Base-by-base conservation (phyloP, 2,888 invertebrate species). In the Taphrorychus bicolor region DNA sequence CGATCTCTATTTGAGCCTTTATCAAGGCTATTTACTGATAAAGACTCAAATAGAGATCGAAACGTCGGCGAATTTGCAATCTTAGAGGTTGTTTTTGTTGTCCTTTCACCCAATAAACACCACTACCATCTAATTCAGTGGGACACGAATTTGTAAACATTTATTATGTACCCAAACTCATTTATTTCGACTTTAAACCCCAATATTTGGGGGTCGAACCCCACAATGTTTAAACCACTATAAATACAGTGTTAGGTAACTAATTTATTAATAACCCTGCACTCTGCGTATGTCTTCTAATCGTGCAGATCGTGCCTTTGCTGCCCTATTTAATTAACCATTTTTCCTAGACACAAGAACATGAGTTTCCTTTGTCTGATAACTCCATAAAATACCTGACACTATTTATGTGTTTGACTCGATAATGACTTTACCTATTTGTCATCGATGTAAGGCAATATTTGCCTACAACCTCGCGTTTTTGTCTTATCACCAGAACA, bases 381-480 rank as follows among this genome's bases (percentile, higher is more conserved):
- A 18, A n/a, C n/a, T 17, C 18, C 14, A 16, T 11, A 5, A 45
- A 45, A 18, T 5, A 14, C 16, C 14, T 17, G 18, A 45, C 14
- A 45, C 16, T 45, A 18, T 45, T 45, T 45, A 45, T n/a, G 7
- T 45, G 45, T 45, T 45, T 45, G 45, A 7, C 45, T 17, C 45
- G 45, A 45, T 45, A 45, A 45, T 45, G 45, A 18, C 5, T 45
- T 17, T n/a, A 5, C 7, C 18, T 45, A 45, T 45, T 14, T 45
- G 14, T 45, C 45, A 45, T 45, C 18, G 32, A 45, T 45, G 14
- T 45, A 16, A 45, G 18, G 45, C 14, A 17, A 18, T 17, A 45
- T 45, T 17, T 45, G 45, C 3, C n/a, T n/a, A n/a, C n/a, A n/a
- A n/a, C n/a, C 45, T 45, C 16, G 14, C 45, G 14, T 45, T 45